Conservation (phyloP, 2,797 vertebrate species). For the Sarcophilus harrisii region DNA sequence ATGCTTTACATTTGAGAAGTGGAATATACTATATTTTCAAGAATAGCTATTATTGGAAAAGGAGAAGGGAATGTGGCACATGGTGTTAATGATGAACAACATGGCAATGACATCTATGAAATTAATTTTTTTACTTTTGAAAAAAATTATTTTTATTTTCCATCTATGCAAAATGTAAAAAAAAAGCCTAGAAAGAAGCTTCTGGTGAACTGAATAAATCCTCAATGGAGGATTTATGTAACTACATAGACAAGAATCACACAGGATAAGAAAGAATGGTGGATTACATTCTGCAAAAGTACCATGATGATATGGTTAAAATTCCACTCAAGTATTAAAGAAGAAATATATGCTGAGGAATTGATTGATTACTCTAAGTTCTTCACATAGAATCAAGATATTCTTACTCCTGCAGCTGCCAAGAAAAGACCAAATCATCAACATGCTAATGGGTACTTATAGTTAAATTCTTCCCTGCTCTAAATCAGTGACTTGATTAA, state of each 20-base stretch:
- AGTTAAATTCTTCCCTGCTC: not conserved
- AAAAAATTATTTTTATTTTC: not conserved
- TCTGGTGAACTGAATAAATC: not conserved
- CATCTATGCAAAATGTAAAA: not conserved
- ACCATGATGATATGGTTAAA: not conserved
- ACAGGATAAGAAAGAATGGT: not conserved
- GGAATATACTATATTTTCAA: not conserved
- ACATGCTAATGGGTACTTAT: not conserved
- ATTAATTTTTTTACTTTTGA: not conserved
- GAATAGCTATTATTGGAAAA: not conserved
- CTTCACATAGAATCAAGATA: not conserved
- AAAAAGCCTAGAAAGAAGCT: not conserved
- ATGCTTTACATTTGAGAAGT: not conserved
- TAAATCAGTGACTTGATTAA: not conserved
- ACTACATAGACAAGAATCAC: not conserved
- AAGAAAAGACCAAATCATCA: not conserved
- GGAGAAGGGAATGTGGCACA: not conserved
- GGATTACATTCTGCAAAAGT: not conserved
- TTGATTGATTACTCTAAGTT: not conserved
- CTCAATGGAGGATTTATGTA: not conserved
- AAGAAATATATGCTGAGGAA: not conserved
- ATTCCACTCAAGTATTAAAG: not conserved
- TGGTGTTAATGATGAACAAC: not conserved
- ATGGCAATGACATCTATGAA: not conserved
- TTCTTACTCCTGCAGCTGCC: not conserved